These are phyloP conservation scores for Chionomys nivalis DNA, from an alignment of 2,113 vertebrate species.

Conservation along the genomic window DNA sequence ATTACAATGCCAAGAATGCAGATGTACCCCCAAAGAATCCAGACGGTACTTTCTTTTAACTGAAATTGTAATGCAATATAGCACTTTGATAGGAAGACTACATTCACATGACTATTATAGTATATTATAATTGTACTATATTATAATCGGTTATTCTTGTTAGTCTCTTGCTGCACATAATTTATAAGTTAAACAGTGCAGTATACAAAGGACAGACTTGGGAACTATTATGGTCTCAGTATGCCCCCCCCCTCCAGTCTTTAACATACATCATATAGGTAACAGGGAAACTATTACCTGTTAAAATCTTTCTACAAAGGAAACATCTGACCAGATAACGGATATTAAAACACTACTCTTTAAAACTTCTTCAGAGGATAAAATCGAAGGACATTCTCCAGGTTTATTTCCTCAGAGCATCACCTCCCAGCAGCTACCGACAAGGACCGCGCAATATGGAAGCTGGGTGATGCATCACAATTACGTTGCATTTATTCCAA, in stretches of 20 bases:
- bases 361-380: not conserved
- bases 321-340: not conserved
- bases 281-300: not conserved
- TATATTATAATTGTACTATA: not conserved
- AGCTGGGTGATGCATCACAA: not conserved
- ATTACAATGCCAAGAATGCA: not conserved
- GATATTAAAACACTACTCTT: not conserved
- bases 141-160: not conserved
- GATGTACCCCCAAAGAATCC: no score
- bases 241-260: not conserved
- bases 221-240: not conserved
- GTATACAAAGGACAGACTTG: not conserved
- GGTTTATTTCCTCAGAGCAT: not conserved
- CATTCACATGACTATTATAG: not conserved
- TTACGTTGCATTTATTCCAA: constrained; percentile 27
- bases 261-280: not conserved
- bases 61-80: not conserved
- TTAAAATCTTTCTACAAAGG: constrained; percentile 16
- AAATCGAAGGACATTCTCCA: not conserved
- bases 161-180: not conserved
- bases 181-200: not conserved
- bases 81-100: not conserved
- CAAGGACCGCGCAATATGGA: not conserved
- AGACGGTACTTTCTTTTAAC: not conserved
- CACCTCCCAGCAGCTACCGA: not conserved